These are phyloP conservation scores for Myiopsitta monachus DNA, from an alignment of 2,113 vertebrate genomes.

Conservation along the genomic window DNA sequence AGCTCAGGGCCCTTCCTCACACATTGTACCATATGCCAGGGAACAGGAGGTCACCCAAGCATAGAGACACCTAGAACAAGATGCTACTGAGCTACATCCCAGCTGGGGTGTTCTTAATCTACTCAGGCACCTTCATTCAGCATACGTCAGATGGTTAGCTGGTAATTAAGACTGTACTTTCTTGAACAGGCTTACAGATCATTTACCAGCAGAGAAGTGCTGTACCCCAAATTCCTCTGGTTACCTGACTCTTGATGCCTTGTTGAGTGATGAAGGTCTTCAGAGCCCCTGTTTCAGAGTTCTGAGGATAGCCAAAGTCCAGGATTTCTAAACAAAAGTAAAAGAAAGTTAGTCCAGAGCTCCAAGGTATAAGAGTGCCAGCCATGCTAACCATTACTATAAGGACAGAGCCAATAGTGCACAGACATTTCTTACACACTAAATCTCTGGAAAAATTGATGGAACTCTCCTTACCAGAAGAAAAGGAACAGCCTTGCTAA, in stretches of 20 bases:
- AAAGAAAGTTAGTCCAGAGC: constrained; percentile 30
- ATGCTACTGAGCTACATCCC: not conserved
- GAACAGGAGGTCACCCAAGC: not conserved
- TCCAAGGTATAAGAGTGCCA: not conserved
- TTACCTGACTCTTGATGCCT: constrained; percentile 99
- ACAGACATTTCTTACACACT: not conserved
- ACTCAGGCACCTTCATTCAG: not conserved
- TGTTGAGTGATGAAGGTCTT: constrained; percentile 99
- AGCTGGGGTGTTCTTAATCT: not conserved
- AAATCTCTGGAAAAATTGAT: not conserved
- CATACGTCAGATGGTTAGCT: not conserved
- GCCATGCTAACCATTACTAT: not conserved
- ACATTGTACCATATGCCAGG: rapidly evolving
- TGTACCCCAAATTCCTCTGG: not conserved
- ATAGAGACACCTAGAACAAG: not conserved
- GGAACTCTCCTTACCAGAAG: not conserved
- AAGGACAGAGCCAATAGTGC: not conserved
- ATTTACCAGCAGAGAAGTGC: not conserved
- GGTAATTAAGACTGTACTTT: not conserved
- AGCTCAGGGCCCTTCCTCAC: not conserved
- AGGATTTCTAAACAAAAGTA: constrained; percentile 87
- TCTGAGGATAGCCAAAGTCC: constrained; percentile 99
- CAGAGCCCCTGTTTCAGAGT: constrained; percentile 97
- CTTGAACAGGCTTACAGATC: not conserved
- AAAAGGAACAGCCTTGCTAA: not conserved